Evolutionary conservation across 2,888 invertebrate species (phyloP), one percentile per base, ranked within the genome.

Genomic region (Nycteola revayana): DNA sequence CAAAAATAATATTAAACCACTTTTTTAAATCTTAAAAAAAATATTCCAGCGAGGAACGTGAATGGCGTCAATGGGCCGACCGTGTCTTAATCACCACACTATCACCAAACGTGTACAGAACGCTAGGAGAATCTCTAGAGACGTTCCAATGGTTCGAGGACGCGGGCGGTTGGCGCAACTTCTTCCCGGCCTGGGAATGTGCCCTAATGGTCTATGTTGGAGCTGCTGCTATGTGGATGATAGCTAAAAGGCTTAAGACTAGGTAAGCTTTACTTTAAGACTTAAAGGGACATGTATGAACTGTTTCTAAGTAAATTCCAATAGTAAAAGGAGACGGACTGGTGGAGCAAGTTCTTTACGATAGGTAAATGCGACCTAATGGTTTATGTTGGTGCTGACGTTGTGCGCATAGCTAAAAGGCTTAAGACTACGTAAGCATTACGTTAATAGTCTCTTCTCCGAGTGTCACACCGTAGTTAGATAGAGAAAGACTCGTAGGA

Each of bases 61-160:
- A 96, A 66, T 99, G 99, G 99, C 91, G 99, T 28, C 92, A 94
- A 66, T 99, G 99, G 99, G 95, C 95, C 0, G 99, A 99, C 74
- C 91, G 92, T 28, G 93, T 94, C 23, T 90, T 98, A 1, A 98
- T 99, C 0, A 99, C 98, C 72, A 93, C 94, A 0, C 88, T 99
- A 20, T 98, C 99, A 0, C 99, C 99, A 0, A 99, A 99, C 79
- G 97, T 98, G 17, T 99, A 99, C 71, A 92, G 98, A 37, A 96
- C 96, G 0, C 79, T 91, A 0, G 81, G 87, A 0, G 99, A 99
- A 84, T 92, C 99, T 0, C 76, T 97, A 10, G 94, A 97, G 71
- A 95, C 99, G 0, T 99, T 99, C 78, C 92, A 93, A 50, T 97
- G 98, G 95, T 99, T 99, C 80, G 96, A 97, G 2, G 90, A 95